These are phyloP conservation scores for Drosophila siamana DNA, from an alignment of 2,888 invertebrate genomes.

Conservation along the genomic window DNA sequence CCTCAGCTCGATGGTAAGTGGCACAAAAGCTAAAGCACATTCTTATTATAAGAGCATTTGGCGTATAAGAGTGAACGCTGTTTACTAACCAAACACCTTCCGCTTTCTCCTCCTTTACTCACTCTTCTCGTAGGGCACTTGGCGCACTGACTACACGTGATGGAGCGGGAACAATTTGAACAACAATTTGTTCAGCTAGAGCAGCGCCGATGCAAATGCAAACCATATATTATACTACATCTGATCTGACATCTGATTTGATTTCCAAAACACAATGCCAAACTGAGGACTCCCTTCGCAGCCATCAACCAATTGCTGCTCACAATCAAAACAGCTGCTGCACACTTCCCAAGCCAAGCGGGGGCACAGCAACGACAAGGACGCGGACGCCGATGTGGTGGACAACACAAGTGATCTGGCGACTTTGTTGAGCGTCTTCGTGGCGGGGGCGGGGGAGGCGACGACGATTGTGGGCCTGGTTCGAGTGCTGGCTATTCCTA, in stretches of 20 bases:
- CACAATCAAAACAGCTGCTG: constrained; percentile 16
- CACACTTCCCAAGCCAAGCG: background rate
- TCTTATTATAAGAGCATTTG: constrained; percentile 43
- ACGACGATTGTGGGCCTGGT: constrained; percentile 37
- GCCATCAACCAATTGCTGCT: constrained; percentile 22
- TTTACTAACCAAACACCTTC: constrained; percentile 44
- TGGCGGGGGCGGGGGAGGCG: background rate
- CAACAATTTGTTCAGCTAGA: constrained; percentile 85
- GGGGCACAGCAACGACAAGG: background rate
- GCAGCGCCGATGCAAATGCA: constrained; percentile 27
- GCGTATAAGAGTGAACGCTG: constrained; percentile 12
- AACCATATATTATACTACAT: constrained; percentile 9
- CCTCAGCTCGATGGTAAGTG: constrained; percentile 89
- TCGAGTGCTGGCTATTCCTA: constrained; percentile 75
- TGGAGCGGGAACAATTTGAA: constrained; percentile 87
- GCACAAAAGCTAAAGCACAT: background rate
- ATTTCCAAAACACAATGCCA: constrained; percentile 73
- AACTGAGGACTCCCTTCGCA: constrained; percentile 72
- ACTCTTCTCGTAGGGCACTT: constrained; percentile 89
- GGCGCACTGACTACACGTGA: constrained; percentile 98
- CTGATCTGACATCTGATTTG: constrained; percentile 44
- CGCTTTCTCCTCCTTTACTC: constrained; percentile 18
- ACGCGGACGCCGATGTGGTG: background rate
- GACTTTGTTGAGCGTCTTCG: background rate
- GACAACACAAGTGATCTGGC: background rate